Conservation (phyloP, 2,113 vertebrate genomes). For the Ellobius talpinus region DNA sequence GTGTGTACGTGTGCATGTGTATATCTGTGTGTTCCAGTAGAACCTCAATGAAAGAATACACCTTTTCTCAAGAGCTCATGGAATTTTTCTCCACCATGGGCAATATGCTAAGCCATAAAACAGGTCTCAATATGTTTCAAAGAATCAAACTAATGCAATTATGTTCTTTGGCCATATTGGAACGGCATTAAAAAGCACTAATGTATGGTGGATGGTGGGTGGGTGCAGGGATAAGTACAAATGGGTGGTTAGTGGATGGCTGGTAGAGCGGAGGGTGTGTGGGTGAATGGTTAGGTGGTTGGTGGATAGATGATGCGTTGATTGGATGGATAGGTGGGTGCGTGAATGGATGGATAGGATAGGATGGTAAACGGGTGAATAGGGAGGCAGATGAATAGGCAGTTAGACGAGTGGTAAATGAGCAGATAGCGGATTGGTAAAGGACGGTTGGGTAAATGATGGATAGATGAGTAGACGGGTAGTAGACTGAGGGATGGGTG, state of each 20-base stretch:
- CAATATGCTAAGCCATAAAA: background rate
- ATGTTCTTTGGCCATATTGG: background rate
- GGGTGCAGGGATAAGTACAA: background rate
- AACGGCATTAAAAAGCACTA: background rate
- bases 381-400: background rate
- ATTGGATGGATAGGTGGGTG: background rate
- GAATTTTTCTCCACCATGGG: background rate
- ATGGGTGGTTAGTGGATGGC: background rate
- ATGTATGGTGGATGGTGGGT: background rate
- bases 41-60: background rate
- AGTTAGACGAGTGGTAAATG: too few relatives aligned
- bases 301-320: rapidly evolving
- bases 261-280: too few relatives aligned
- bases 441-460: background rate
- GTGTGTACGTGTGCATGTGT: background rate
- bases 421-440: background rate
- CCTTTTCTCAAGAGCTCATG: background rate
- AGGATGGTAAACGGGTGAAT: too few relatives aligned
- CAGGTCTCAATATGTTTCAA: background rate
- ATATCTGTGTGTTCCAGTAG: background rate
- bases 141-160: background rate
- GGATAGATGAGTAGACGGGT: background rate
- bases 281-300: background rate
- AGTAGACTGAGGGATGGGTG: background rate
- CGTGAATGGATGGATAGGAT: background rate